Evolutionary conservation across 2,797 vertebrate genomes (phyloP), one percentile per base, ranked within the genome.

Genomic region (Lepilemur septentrionalis): DNA sequence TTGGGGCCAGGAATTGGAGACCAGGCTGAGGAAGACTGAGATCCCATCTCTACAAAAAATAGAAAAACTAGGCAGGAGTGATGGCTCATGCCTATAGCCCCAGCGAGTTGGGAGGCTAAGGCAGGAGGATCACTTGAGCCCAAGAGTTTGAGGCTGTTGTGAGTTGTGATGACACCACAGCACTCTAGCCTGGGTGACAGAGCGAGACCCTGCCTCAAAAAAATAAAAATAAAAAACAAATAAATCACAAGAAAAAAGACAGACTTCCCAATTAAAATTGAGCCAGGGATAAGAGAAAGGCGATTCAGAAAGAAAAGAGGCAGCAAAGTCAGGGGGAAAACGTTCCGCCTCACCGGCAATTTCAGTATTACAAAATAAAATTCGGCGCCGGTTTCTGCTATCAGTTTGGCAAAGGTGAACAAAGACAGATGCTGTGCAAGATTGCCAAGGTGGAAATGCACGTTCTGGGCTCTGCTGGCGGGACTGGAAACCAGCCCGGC

Each of bases 201-300:
- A n/a, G 32, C 6, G 14, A 65, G 30, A 65, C 14, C 7, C 30
- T n/a, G 30, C 6, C 61, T 65, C 61, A 15, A 65, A 65, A 63
- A 65, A n/a, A 32, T 17, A 65, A n/a, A 65, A 32, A n/a, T n/a
- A 13, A 61, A 61, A 65, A 65, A 65, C 17, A 63, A 32, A 59
- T 72, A 67, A 86, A 80, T n/a, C 30, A 43, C 11, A 12, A 52
- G 57, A 41, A 57, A 73, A 57, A 94, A n/a, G n/a, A 65, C 48
- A 67, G 52, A 69, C 25, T 46, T 23, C 13, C 52, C 80, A 75
- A 48, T 25, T 75, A 43, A 83, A 87, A 82, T 22, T 25, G 30
- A 91, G 14, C n/a, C 28, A 87, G 63, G 46, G 25, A 18, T 14
- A 86, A 81, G 35, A 70, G 30, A 87, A 81, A 87, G 52, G 12